Base-by-base conservation (phyloP, 2,797 vertebrate species). In the Mormyrops boulengeri region DNA sequence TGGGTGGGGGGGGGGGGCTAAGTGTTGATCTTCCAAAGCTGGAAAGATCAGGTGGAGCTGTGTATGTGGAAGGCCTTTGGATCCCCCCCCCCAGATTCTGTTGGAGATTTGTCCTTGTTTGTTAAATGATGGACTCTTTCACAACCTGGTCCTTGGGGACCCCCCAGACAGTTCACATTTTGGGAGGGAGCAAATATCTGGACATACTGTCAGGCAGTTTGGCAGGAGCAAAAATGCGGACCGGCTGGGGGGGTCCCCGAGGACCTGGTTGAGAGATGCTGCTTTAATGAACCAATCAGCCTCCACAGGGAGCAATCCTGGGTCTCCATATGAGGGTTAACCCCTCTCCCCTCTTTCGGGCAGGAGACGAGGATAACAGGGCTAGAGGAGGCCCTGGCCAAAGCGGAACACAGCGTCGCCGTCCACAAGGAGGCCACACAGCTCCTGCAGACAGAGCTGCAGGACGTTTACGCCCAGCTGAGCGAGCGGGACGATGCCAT, bases 391-490 rank as follows among this genome's bases (percentile, higher is more conserved):
- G 89, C 89, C n/a, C 87, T 34, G 44, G 53, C 38, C 2, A 92
- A 95, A 91, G 93, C 92, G 1, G 92, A 89, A 85, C 88, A 91
- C 92, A 92, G 88, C 0, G 17, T 94, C 12, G 89, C 93, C 41
- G 92, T 91, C 88, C 96, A 95, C 9, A 96, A 97, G 82, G 90
- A 93, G 88, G 94, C 88, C 47, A 95, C 95, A 44, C 92, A 92
- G 88, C 90, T 93, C 19, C 92, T 98, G 88, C 94, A 97, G 92
- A 95, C 93, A 1, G 95, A 97, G 90, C 93, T 98, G 66, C 93
- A 94, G 91, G 94, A 96, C 50, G 91, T 91, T 26, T 80, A 90
- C 0, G 93, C 92, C 0, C 89, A 93, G 2, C 88, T 94, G 0
- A 89, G 93, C 41, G 96, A 97, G 89, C 95, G 92, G 2, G 94